Percentiles rank a stretch among this genome's conserved stretches.
Evolutionary conservation across 2,888 invertebrate genomes (phyloP).

Genomic region (Drosophila histrio): DNA sequence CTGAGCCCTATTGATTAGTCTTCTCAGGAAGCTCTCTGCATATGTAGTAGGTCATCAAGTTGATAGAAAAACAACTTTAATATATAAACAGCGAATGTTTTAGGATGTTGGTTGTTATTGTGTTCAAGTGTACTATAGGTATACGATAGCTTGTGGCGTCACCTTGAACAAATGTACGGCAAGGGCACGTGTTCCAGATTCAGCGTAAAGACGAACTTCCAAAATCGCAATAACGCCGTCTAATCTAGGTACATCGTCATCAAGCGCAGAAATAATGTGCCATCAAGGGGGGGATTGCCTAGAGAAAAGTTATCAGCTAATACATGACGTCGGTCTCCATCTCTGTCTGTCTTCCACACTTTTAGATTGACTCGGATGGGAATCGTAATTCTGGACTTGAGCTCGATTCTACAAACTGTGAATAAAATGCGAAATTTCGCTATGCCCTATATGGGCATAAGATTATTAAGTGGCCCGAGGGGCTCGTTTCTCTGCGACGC

Average conservation of each 20-base stretch:
- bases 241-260: conserved; percentile 71
- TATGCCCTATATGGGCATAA: conserved; percentile 7
- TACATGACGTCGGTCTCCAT: conserved; percentile 56
- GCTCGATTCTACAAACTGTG: neutral
- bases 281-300: conserved; percentile 77
- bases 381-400: neutral
- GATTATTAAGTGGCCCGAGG: conserved; percentile 26
- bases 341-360: neutral
- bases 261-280: conserved; percentile 71
- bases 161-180: conserved; percentile 43
- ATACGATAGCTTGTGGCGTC: conserved; percentile 33
- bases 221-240: conserved; percentile 33
- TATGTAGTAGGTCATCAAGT: neutral
- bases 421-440: conserved; percentile 19
- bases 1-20: neutral
- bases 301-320: conserved; percentile 71
- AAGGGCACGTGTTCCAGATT: conserved; percentile 48
- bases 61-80: neutral
- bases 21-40: neutral
- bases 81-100: neutral
- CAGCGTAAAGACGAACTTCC: conserved; percentile 21
- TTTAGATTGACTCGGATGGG: neutral
- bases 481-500: conserved; percentile 45
- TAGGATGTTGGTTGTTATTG: neutral
- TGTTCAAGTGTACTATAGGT: neutral